Conservation (phyloP, 2,888 invertebrate species). For the Melinaea marsaeus region DNA sequence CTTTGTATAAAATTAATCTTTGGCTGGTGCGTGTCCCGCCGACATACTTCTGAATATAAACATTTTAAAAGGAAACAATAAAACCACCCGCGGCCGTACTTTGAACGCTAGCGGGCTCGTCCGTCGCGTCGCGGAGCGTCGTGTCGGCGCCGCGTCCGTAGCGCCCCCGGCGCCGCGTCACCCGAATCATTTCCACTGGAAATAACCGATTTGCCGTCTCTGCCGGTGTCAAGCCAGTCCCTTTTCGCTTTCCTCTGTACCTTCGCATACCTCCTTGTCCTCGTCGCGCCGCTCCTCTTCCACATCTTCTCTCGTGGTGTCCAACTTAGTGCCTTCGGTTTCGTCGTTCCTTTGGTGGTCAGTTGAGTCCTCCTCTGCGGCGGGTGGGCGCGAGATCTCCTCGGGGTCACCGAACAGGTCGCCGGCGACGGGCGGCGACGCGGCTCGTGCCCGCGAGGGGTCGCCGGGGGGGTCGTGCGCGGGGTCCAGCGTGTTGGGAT, state of each 20-base stretch:
- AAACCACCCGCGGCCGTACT: conserved; percentile 4
- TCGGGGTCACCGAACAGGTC: too few species aligned
- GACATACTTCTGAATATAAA: conserved; percentile 6
- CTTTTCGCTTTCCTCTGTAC: conserved; percentile 38
- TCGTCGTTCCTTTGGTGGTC: background rate
- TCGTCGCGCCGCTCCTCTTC: conserved; percentile 20
- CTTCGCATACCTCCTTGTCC: conserved; percentile 22
- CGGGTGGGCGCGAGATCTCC: too few species aligned
- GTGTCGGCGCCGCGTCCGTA: conserved; percentile 3
- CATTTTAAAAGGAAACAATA: conserved; percentile 8
- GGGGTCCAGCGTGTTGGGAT: too few species aligned
- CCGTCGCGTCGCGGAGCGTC: conserved; percentile 1
- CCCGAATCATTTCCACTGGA: conserved; percentile 74
- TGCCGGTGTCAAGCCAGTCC: conserved; percentile 58
- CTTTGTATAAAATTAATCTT: conserved; percentile 69
- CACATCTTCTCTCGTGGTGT: conserved; percentile 15
- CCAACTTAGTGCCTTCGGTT: background rate
- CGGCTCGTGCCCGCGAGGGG: too few species aligned
- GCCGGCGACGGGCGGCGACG: too few species aligned
- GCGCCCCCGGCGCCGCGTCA: conserved; percentile 43
- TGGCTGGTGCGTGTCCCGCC: conserved; percentile 52
- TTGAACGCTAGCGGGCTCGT: conserved; percentile 14
- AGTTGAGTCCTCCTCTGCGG: background rate
- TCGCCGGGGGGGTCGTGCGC: too few species aligned
- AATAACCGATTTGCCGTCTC: conserved; percentile 57